Conservation (phyloP, 2,113 vertebrate genomes). For the Morphnarchus princeps region DNA sequence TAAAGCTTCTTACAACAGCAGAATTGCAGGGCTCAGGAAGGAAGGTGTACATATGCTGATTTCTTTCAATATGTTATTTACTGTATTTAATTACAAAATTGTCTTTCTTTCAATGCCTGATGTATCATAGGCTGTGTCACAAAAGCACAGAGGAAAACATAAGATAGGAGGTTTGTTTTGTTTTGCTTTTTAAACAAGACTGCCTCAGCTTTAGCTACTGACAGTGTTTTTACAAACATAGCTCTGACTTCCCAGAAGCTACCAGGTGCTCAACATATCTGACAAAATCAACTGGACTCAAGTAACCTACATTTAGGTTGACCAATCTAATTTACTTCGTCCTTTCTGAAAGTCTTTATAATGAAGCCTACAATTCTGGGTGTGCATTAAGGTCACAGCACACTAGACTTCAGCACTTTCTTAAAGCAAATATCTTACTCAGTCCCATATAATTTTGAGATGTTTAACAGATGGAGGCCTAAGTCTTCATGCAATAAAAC, state of each 20-base stretch:
- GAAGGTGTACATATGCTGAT: fast-evolving
- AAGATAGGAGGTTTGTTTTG: background rate
- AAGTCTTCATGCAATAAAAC: background rate
- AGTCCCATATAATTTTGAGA: background rate
- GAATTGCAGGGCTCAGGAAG: background rate
- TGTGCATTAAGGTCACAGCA: background rate
- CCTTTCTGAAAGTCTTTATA: background rate
- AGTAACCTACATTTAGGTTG: background rate
- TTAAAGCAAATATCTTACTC: background rate
- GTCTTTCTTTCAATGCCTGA: background rate
- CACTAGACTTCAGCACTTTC: background rate
- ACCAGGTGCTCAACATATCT: background rate
- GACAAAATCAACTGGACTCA: background rate
- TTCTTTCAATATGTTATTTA: background rate
- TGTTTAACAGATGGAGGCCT: background rate
- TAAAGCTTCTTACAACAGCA: background rate
- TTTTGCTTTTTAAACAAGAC: background rate
- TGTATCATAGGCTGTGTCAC: background rate
- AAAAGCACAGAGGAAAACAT: background rate
- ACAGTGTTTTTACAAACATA: background rate
- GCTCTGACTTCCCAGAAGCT: background rate
- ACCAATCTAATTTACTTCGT: background rate
- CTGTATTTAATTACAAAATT: background rate
- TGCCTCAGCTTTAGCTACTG: background rate
- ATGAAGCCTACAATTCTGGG: background rate